Conservation (phyloP, 2,888 invertebrate genomes). For the Andrena trimmerana region DNA sequence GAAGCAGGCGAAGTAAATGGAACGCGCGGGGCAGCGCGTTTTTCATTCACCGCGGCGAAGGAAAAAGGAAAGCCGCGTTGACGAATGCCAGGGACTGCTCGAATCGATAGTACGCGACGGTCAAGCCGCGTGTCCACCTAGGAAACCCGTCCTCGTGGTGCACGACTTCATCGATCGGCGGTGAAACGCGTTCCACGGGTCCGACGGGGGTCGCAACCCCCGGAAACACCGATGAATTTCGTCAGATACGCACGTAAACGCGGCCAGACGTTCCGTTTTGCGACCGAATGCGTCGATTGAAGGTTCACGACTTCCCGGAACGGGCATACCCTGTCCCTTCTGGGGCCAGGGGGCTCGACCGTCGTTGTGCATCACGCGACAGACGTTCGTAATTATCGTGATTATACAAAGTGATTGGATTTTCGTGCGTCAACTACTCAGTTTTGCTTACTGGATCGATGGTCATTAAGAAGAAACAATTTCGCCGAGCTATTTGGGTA, state of each 20-base stretch:
- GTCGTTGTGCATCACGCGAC: conserved; percentile 45
- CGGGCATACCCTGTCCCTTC: not conserved
- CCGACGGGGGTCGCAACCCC: conserved; percentile 57
- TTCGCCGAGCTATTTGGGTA: too few relatives aligned
- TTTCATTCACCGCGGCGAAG: conserved; percentile 60
- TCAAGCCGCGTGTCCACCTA: conserved; percentile 58
- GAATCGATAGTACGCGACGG: conserved; percentile 73
- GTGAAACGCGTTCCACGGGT: conserved; percentile 31
- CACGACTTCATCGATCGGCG: conserved; percentile 67
- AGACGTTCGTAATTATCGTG: conserved; percentile 34
- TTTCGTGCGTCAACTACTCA: conserved; percentile 4
- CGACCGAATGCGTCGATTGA: not conserved
- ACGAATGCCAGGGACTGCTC: conserved; percentile 65
- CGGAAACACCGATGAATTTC: conserved; percentile 61
- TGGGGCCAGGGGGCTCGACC: not conserved
- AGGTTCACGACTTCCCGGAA: conserved; percentile 36
- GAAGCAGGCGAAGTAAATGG: conserved; percentile 1
- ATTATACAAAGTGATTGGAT: conserved; percentile 26
- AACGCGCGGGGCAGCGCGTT: conserved; percentile 23
- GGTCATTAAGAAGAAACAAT: not conserved
- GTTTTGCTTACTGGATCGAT: not conserved
- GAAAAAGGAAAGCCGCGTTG: conserved; percentile 48
- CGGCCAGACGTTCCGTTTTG: conserved; percentile 4
- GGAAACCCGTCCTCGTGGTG: conserved; percentile 62
- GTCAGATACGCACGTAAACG: conserved; percentile 49